Base-by-base conservation (phyloP, 2,888 invertebrate species). In the Cerastis leucographa region DNA sequence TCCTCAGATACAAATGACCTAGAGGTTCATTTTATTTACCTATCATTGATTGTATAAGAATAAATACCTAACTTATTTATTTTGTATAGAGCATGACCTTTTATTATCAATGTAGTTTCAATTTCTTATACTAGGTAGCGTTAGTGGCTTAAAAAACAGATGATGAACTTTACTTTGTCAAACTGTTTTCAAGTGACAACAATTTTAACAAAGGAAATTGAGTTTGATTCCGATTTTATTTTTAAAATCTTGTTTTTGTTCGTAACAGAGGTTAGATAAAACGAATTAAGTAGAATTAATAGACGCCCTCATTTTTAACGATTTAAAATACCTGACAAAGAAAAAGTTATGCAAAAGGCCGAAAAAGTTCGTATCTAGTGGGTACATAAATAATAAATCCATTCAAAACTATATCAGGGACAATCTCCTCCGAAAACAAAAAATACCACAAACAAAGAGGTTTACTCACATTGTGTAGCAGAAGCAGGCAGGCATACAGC, bases 401-500 rank as follows among this genome's bases (percentile, higher is more conserved):
- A 61, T 62, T 67, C 4, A 65, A 74, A 71, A 59, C 51, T 64
- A 12, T 22, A 78, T 70, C 25, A 22, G 29, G 6, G 54, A 5
- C 1, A n/a, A 51, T 51, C 25, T 72, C 22, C 46, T 62, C 42
- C n/a, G 17, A 29, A 54, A 61, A 71, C 19, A n/a, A 80, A 71
- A 44, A 51, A 85, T 86, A 87, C 80, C 79, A 87, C 74, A 79
- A 84, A 83, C 74, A 80, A 83, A 85, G 88, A 56, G 14, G 71
- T 84, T 80, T 92, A 98, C 98, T 98, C 93, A 98, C 98, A 98
- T 97, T 97, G 97, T 78, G 97, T 96, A 71, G 97, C 97, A 81
- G 96, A 97, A 69, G 97, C 96, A 77, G 97, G 95, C 72, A 95
- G 94, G 89, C 96, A 93, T 73, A 97, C 91, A 88, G 96, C 96